Base-by-base conservation (phyloP, 2,797 vertebrate species). In the Caiman crocodilus region DNA sequence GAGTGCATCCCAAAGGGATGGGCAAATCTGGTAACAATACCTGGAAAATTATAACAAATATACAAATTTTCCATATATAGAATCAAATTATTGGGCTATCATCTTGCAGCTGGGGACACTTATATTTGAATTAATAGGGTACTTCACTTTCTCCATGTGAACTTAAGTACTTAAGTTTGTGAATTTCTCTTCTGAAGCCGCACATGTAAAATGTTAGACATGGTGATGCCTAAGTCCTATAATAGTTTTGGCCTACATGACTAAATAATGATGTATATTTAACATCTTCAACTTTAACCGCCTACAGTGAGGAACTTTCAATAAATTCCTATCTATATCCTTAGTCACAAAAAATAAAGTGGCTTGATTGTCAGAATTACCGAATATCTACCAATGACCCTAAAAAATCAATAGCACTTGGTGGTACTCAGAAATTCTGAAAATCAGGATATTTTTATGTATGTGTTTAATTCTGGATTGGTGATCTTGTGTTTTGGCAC, bases 271-370 rank as follows among this genome's bases (percentile, higher is more conserved):
- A 85, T 73, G 76, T 76, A 13, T 64, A 5, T 78, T 16, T 26
- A 89, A 80, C 84, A 28, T 50, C 30, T 91, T 91, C 79, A 67
- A 63, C 71, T 21, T n/a, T 65, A 26, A 35, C 56, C 89, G n/a
- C 20, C 63, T 88, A 84, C 71, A 92, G 84, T 89, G 80, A 84
- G 4, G 32, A 90, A 86, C 3, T 5, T 4, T 90, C 87, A 89
- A 89, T 90, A 91, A 94, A 91, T 61, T 25, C 14, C 21, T 30
- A 30, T 32, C 77, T 80, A 93, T 89, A 83, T 85, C 32, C 20
- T 30, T 7, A 76, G 32, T 65, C 64, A 71, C 7, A 84, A 8
- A 79, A 56, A 32, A 26, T 90, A 17, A 90, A 95, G 25, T 57
- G 16, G 30, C 30, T 30, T 88, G 35, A 82, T 88, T 42, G 87